Evolutionary conservation across 35 echinoderm and acorn worm genomes (phyloP).

Genomic region (Ophiothrix spiculata): DNA sequence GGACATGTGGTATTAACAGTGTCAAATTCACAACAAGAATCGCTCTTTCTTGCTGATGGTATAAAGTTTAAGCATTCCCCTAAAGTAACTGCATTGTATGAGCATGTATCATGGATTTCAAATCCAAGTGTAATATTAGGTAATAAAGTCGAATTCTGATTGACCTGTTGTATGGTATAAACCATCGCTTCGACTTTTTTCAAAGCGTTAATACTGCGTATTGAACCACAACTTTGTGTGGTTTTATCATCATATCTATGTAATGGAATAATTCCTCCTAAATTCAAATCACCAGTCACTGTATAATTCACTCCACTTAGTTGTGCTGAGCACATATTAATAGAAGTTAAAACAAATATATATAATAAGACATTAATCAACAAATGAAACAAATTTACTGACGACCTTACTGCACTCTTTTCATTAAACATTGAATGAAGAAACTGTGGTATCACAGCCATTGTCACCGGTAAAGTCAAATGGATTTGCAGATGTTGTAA

Average conservation of each 20-base stretch:
- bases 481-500: too few relatives aligned
- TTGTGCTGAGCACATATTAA: too few relatives aligned
- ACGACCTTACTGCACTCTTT: too few relatives aligned
- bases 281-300: slow-evolving; percentile 59
- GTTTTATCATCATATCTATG: slow-evolving; percentile 70
- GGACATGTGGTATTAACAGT: too few relatives aligned
- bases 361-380: too few relatives aligned
- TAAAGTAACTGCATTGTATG: slow-evolving; percentile 64
- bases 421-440: too few relatives aligned
- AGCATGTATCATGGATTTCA: slow-evolving; percentile 94
- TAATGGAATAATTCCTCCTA: slow-evolving; percentile 84
- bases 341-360: too few relatives aligned
- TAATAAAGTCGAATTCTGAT: slow-evolving; percentile 63
- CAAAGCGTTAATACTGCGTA: slow-evolving; percentile 57
- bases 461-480: too few relatives aligned
- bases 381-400: too few relatives aligned
- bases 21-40: slow-evolving; percentile 23
- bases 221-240: slow-evolving; percentile 46
- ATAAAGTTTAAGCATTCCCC: slow-evolving; percentile 80
- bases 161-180: slow-evolving; percentile 68
- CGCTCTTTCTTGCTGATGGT: slow-evolving; percentile 81
- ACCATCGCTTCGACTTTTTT: slow-evolving; percentile 90
- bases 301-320: slow-evolving; percentile 53
- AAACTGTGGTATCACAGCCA: too few relatives aligned
- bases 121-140: slow-evolving; percentile 78